These are phyloP conservation scores for Metaphire vulgaris DNA, from an alignment of 1,140 invertebrate species.

Conservation along the genomic window DNA sequence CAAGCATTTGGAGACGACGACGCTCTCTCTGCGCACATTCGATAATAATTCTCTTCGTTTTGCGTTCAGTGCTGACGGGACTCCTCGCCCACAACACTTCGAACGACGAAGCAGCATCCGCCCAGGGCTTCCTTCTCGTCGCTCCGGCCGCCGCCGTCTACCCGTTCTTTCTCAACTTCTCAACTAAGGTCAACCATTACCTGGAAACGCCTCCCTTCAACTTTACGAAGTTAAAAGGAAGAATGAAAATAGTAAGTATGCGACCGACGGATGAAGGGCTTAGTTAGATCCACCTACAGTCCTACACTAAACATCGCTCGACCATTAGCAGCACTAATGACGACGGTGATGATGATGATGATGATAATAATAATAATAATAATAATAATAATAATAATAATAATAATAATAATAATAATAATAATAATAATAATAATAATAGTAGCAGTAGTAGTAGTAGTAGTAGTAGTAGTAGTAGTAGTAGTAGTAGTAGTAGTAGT, in stretches of 20 bases:
- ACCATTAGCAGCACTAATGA: too few species aligned
- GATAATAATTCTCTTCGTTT: too few species aligned
- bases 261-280: too few species aligned
- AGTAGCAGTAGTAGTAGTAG: conserved; percentile 2
- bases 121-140: conserved; percentile 42
- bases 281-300: background rate
- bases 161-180: conserved; percentile 39
- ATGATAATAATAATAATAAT: background rate
- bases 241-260: conserved; percentile 34
- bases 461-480: conserved; percentile 3
- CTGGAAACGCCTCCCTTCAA: conserved; percentile 45
- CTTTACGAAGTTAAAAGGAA: conserved; percentile 33
- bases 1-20: too few species aligned
- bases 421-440: background rate
- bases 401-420: background rate
- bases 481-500: background rate
- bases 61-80: too few species aligned
- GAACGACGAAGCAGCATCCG: conserved; percentile 31
- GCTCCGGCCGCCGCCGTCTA: conserved; percentile 41
- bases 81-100: background rate
- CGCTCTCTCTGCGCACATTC: too few species aligned
- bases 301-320: too few species aligned
- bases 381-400: background rate
- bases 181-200: conserved; percentile 40
- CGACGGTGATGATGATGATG: too few species aligned